A percentile compares a stretch with the other conserved stretches of the same genome.
These are phyloP conservation scores for Oreochromis spilurus DNA, from an alignment of 2,113 vertebrate species.

Conservation along the genomic window DNA sequence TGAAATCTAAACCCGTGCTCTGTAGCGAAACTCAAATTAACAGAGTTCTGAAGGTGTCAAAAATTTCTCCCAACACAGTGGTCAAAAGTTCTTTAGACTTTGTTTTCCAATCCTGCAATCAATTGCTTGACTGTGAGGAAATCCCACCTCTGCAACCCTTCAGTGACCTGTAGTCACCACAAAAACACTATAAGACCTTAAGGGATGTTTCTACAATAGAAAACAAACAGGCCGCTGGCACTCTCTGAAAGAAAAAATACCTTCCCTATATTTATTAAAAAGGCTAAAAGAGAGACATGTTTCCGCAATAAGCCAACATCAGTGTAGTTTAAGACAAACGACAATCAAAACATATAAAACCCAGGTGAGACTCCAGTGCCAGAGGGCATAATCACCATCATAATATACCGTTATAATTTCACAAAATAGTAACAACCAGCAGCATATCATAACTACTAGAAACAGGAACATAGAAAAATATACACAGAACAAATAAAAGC, in stretches of 20 bases:
- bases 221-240: not conserved
- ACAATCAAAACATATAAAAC: not conserved
- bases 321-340: not conserved
- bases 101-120: not conserved
- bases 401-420: not conserved
- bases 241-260: not conserved
- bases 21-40: not conserved
- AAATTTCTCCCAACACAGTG: not conserved
- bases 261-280: not conserved
- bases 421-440: not conserved
- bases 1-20: not conserved
- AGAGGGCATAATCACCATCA: not conserved
- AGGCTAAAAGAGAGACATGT: not conserved
- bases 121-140: not conserved
- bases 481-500: not conserved
- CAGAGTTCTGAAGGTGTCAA: not conserved
- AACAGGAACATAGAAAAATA: not conserved
- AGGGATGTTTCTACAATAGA: not conserved
- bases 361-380: not conserved
- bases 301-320: not conserved
- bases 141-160: not conserved
- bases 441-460: not conserved
- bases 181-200: not conserved
- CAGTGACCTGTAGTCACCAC: not conserved
- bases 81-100: not conserved